Conservation (phyloP, 1,140 invertebrate genomes). For the Stegodyphus mimosarum region DNA sequence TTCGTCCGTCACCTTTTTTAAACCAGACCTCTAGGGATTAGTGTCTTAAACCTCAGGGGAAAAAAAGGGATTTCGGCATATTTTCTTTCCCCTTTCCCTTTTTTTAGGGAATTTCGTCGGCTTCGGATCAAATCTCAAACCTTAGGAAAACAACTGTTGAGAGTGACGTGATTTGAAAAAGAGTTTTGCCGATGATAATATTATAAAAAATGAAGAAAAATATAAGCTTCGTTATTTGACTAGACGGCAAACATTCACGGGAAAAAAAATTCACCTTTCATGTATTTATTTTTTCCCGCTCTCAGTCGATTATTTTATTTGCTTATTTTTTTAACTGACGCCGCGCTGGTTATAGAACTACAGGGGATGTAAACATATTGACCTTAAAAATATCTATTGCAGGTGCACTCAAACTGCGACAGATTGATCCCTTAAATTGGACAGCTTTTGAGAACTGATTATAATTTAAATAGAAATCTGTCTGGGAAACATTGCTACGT, state of each 20-base stretch:
- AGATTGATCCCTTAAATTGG: too few species aligned
- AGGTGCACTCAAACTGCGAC: too few species aligned
- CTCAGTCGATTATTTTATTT: not conserved
- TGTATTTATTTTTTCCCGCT: not conserved
- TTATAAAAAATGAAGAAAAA: conserved; percentile 1
- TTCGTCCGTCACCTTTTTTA: conserved; percentile 10
- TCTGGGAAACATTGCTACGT: too few species aligned
- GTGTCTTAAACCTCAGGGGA: conserved; percentile 7
- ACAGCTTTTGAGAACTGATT: too few species aligned
- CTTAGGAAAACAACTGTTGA: conserved; percentile 56
- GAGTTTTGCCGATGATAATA: conserved; percentile 21
- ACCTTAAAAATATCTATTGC: too few species aligned
- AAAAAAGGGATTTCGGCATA: not conserved
- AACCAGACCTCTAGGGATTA: conserved; percentile 39
- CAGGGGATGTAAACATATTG: too few species aligned
- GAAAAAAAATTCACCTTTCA: not conserved
- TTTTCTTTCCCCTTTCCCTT: conserved; percentile 10
- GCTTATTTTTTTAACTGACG: not conserved
- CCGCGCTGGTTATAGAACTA: too few species aligned
- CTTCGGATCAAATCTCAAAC: conserved; percentile 30
- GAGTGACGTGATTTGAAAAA: not conserved
- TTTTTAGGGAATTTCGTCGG: conserved; percentile 12
- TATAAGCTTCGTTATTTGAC: conserved; percentile 17
- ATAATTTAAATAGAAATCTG: too few species aligned
- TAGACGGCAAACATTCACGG: not conserved